Evolutionary conservation across 2,797 vertebrate species (phyloP).

Genomic region (Petrocephalus sullivani): DNA sequence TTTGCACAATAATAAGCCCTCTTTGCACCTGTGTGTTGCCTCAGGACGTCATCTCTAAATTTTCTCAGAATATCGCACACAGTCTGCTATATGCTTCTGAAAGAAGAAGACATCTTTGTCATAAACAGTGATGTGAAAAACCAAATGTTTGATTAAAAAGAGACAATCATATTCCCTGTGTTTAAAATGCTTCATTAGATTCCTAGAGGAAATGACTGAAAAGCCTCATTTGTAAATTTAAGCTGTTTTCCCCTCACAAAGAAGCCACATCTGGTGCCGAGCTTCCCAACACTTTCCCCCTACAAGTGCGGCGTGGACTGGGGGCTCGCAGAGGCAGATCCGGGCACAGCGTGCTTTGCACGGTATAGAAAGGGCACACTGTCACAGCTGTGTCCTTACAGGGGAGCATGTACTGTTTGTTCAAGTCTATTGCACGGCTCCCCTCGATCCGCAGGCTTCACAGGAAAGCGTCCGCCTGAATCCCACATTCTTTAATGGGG

Average conservation of each 20-base stretch:
- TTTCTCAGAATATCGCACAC: neutral
- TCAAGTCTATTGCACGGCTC: conserved; percentile 18
- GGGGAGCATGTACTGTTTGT: conserved; percentile 38
- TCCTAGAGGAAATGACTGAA: neutral
- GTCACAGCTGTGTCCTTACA: conserved; percentile 44
- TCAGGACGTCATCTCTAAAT: neutral
- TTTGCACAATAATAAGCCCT: neutral
- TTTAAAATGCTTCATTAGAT: neutral
- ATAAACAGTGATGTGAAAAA: neutral
- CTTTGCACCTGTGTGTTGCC: neutral
- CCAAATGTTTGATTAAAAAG: neutral
- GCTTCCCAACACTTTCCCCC: neutral
- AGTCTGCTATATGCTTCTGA: neutral
- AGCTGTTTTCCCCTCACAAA: neutral
- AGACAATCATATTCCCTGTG: neutral
- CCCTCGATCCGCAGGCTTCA: conserved; percentile 10
- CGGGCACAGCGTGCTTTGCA: conserved; percentile 25
- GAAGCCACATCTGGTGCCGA: neutral
- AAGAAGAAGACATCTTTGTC: neutral
- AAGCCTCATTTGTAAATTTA: neutral
- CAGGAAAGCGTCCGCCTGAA: conserved; percentile 17
- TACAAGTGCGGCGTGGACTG: neutral
- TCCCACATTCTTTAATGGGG: conserved; percentile 34
- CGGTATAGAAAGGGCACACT: conserved; percentile 39
- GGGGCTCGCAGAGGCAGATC: neutral